phyloP scores from a whole-genome alignment of 2,797 vertebrate genomes.

The Crenuchus spilurus region DNA sequence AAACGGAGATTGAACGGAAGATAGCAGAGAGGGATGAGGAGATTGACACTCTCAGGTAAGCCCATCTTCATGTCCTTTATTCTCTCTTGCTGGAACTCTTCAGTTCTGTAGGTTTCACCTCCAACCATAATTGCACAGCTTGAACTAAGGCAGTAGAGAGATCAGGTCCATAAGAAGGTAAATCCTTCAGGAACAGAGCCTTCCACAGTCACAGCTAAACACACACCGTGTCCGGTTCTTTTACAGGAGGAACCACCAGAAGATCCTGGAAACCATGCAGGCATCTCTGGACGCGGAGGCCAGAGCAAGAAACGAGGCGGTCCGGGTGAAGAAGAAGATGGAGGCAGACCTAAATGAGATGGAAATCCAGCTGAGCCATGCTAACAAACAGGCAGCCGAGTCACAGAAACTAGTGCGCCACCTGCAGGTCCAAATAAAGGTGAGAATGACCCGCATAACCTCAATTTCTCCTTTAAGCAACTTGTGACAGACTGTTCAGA shows the following conservation, averaged over 20 bases:
- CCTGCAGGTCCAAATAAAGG: conserved; percentile 89
- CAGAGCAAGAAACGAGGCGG: conserved; percentile 84
- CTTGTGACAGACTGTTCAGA: too few species aligned
- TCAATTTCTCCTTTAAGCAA: too few species aligned
- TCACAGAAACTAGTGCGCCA: conserved; percentile 82
- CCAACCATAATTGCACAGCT: too few species aligned
- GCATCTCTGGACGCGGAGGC: conserved; percentile 85
- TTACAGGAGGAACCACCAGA: conserved; percentile 86
- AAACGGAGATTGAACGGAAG: conserved; percentile 86
- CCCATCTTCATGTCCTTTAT: too few species aligned
- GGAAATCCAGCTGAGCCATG: conserved; percentile 87
- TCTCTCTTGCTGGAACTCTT: too few species aligned
- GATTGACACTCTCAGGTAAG: conserved; percentile 79
- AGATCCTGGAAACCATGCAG: conserved; percentile 87
- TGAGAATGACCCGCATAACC: too few species aligned
- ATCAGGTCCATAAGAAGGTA: too few species aligned
- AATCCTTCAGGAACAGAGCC: too few species aligned
- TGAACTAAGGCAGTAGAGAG: too few species aligned
- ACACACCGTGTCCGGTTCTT: background rate
- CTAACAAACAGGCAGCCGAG: conserved; percentile 84
- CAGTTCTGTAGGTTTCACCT: too few species aligned
- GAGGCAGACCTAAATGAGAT: conserved; percentile 91
- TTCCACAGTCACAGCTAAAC: background rate
- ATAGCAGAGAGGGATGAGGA: conserved; percentile 89
- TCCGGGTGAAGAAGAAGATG: conserved; percentile 93